Percentiles rank a stretch among this genome's conserved stretches.
These are phyloP conservation scores for Drosophila ananassae DNA, from an alignment of 1,140 invertebrate species.

Conservation along the genomic window DNA sequence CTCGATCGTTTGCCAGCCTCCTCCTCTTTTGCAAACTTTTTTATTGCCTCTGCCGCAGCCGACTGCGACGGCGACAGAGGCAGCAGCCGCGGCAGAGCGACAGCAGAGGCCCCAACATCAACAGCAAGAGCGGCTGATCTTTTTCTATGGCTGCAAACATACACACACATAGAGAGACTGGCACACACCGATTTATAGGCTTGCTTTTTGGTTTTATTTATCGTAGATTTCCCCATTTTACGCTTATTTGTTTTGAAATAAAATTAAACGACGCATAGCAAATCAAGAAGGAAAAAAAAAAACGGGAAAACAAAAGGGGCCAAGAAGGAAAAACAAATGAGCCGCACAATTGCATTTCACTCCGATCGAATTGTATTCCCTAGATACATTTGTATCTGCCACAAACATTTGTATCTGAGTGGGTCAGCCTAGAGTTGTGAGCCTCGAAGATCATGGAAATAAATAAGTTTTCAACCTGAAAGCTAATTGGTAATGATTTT, in stretches of 20 bases:
- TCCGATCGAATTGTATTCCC: conserved; percentile 11
- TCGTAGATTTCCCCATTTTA: conserved; percentile 73
- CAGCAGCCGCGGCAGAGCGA: conserved; percentile 5
- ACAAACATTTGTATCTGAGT: neutral
- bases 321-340: conserved; percentile 28
- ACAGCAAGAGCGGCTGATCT: conserved; percentile 9
- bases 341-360: conserved; percentile 30
- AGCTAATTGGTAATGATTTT: neutral
- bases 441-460: neutral
- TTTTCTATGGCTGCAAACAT: conserved; percentile 43
- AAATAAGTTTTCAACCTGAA: neutral
- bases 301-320: conserved; percentile 8
- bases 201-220: conserved; percentile 71
- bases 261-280: conserved; percentile 76
- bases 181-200: conserved; percentile 43
- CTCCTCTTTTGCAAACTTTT: conserved; percentile 55
- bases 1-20: conserved; percentile 52
- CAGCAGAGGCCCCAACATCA: no score
- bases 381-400: conserved; percentile 17
- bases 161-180: conserved; percentile 7
- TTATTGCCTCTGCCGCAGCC: conserved; percentile 26
- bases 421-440: neutral
- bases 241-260: conserved; percentile 77
- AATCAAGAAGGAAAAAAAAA: conserved; percentile 42
- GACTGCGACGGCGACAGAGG: conserved; percentile 3